phyloP scores from a whole-genome alignment of 2,797 vertebrate species.

The Xenops minutus region DNA sequence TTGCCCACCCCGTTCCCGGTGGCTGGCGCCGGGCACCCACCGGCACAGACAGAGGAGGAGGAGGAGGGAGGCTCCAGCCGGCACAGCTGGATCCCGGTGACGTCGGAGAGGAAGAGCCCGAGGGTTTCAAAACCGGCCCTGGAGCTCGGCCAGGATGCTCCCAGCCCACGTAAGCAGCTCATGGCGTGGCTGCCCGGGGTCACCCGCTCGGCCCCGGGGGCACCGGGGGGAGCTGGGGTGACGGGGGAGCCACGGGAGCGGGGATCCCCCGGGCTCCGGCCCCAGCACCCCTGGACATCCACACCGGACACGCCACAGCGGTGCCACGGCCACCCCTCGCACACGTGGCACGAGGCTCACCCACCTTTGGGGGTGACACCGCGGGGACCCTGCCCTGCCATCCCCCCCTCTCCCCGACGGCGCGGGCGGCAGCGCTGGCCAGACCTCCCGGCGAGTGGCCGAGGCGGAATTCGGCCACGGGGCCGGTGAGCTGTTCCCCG shows the following conservation, averaged over 20 bases:
- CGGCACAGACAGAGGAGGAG: conserved; percentile 52
- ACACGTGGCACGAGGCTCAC: neutral
- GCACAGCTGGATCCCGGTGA: conserved; percentile 25
- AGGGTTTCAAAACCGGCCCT: conserved; percentile 33
- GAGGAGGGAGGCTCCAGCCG: neutral
- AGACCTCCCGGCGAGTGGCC: neutral
- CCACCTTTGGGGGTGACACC: neutral
- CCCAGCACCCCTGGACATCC: neutral
- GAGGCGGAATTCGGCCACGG: neutral
- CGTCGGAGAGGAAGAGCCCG: conserved; percentile 29
- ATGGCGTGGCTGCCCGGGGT: neutral
- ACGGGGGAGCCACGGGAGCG: fast-evolving
- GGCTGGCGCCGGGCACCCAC: conserved; percentile 59
- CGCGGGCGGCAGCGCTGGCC: neutral
- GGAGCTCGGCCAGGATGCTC: neutral
- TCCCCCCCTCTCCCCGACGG: fast-evolving
- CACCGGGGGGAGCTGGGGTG: neutral
- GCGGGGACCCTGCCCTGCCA: neutral
- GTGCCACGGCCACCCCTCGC: neutral
- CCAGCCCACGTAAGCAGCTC: conserved; percentile 45
- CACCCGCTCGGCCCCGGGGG: neutral
- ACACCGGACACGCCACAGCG: fast-evolving
- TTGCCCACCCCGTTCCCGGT: conserved; percentile 33
- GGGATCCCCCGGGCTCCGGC: neutral
- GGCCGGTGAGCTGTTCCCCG: conserved; percentile 36